These are phyloP conservation scores for Apodemia zela DNA, from an alignment of 2,888 invertebrate genomes.

Conservation along the genomic window DNA sequence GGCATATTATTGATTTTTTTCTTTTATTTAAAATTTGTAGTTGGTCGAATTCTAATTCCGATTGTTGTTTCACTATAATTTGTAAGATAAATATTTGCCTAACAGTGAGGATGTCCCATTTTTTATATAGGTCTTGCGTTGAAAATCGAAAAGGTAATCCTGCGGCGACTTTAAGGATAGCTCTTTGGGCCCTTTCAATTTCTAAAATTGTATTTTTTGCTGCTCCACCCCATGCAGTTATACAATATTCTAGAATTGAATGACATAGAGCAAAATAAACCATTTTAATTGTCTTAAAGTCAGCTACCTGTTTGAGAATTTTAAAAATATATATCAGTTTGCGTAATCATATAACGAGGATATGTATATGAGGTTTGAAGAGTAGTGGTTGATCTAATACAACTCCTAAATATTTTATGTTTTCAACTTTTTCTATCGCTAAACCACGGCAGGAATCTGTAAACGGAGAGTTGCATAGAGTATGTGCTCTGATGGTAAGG, in stretches of 20 bases:
- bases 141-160: too few species aligned
- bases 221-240: constrained; percentile 22
- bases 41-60: too few species aligned
- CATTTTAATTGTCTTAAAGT: background rate
- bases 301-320: background rate
- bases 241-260: constrained; percentile 22
- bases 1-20: too few species aligned
- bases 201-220: constrained; percentile 11
- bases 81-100: too few species aligned
- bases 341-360: background rate
- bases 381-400: constrained; percentile 1
- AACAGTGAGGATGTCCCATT: too few species aligned
- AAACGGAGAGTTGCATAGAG: background rate
- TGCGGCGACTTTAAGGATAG: too few species aligned
- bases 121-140: too few species aligned
- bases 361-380: constrained; percentile 4
- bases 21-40: too few species aligned
- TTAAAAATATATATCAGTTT: constrained; percentile 10
- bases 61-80: too few species aligned
- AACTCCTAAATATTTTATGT: constrained; percentile 16
- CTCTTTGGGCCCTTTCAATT: too few species aligned
- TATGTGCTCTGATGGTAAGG: background rate
- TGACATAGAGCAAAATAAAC: constrained; percentile 18
- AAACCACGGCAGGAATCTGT: background rate
- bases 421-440: background rate